These are phyloP conservation scores for Salvelinus alpinus DNA, from an alignment of 2,113 vertebrate genomes.

Conservation along the genomic window DNA sequence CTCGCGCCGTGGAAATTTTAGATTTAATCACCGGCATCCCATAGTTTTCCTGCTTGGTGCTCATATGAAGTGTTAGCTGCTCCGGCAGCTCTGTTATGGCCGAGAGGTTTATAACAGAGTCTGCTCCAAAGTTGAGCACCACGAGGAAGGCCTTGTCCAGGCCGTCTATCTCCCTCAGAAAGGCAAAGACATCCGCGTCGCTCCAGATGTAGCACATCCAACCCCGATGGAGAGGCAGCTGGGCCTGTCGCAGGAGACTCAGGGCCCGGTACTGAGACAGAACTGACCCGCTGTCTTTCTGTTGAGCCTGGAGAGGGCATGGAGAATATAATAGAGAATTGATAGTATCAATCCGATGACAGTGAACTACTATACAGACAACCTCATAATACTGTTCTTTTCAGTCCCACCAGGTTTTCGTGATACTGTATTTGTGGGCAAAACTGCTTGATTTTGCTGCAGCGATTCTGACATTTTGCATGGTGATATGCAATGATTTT, in stretches of 20 bases:
- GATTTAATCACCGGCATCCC: slow-evolving; percentile 65
- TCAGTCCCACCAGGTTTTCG: no score
- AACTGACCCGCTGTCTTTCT: slow-evolving; percentile 65
- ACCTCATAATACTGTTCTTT: no score
- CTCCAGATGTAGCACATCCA: slow-evolving; percentile 88
- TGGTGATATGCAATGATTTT: no score
- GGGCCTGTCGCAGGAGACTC: slow-evolving; percentile 69
- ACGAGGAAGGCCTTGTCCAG: slow-evolving; percentile 79
- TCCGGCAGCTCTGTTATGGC: slow-evolving; percentile 73
- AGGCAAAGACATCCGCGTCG: slow-evolving; percentile 75
- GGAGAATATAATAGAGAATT: neutral
- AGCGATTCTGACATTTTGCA: no score
- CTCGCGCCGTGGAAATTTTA: slow-evolving; percentile 69
- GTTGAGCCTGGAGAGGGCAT: slow-evolving; percentile 78
- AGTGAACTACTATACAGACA: no score
- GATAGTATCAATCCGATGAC: no score
- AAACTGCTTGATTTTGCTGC: no score
- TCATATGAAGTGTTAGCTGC: slow-evolving; percentile 72
- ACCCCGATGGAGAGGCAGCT: slow-evolving; percentile 82
- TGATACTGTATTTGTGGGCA: no score
- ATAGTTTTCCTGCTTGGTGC: slow-evolving; percentile 68
- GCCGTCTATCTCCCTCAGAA: slow-evolving; percentile 87
- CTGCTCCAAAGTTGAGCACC: slow-evolving; percentile 86
- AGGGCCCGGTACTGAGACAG: slow-evolving; percentile 83
- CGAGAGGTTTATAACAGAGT: slow-evolving; percentile 73